Evolutionary conservation across 2,888 invertebrate species (phyloP).

Genomic region (Lasioglossum villosulum): DNA sequence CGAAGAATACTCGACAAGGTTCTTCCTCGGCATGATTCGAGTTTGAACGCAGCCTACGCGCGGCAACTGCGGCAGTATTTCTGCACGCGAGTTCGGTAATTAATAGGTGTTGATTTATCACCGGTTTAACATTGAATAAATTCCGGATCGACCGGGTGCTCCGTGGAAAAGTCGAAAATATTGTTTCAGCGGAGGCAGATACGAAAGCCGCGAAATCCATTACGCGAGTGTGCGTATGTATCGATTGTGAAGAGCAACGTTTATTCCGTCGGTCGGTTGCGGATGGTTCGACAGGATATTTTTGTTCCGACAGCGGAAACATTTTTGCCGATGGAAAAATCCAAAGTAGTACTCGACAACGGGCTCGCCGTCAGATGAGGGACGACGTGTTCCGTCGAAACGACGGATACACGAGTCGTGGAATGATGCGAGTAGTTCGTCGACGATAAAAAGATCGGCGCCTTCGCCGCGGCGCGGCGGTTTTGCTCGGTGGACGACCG

Average conservation of each 20-base stretch:
- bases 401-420: neutral
- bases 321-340: neutral
- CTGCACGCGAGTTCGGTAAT: neutral
- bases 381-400: neutral
- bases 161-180: conserved; percentile 26
- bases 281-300: conserved; percentile 15
- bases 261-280: neutral
- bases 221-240: conserved; percentile 6
- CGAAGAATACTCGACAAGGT: neutral
- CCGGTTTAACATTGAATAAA: conserved; percentile 40
- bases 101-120: neutral
- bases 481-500: neutral
- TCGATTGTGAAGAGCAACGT: neutral
- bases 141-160: neutral
- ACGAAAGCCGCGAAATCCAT: conserved; percentile 33
- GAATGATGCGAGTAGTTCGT: neutral
- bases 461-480: neutral
- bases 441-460: neutral
- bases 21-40: neutral
- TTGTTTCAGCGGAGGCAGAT: conserved; percentile 23
- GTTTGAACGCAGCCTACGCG: neutral
- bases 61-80: neutral
- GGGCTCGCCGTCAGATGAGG: neutral
- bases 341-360: neutral
- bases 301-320: neutral